Evolutionary conservation across 35 echinoderm and acorn worm species (phyloP).

Genomic region (Anneissia japonica): DNA sequence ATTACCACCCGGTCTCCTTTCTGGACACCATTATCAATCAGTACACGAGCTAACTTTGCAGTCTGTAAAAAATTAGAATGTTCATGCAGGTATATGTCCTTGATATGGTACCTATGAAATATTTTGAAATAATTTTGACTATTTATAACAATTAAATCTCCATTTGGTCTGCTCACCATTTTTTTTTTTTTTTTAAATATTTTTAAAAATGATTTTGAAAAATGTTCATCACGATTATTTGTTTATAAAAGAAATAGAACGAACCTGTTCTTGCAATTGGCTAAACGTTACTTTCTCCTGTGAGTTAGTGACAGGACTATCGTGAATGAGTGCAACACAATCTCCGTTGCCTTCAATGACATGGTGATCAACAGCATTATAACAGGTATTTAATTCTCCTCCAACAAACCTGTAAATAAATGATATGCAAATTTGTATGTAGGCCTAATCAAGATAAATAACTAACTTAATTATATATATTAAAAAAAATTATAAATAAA

Average conservation of each 20-base stretch:
- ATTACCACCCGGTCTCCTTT: constrained; percentile 84
- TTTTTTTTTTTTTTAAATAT: too few relatives aligned
- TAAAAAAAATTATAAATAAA: too few relatives aligned
- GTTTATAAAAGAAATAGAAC: too few relatives aligned
- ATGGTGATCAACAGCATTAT: constrained; percentile 97
- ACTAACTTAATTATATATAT: too few relatives aligned
- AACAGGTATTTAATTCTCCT: constrained; percentile 85
- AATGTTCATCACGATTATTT: too few relatives aligned
- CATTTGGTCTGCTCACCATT: too few relatives aligned
- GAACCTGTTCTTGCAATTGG: constrained; percentile 72
- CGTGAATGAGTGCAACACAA: constrained; percentile 75
- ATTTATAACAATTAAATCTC: too few relatives aligned
- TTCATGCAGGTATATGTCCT: not conserved
- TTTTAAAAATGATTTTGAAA: too few relatives aligned
- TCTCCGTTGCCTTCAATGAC: constrained; percentile 67
- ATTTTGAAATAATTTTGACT: too few relatives aligned
- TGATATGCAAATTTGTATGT: not conserved
- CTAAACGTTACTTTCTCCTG: constrained; percentile 56
- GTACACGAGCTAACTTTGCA: constrained; percentile 53
- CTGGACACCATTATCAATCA: constrained; percentile 53
- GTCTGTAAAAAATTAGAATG: constrained; percentile 30
- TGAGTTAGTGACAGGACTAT: constrained; percentile 71
- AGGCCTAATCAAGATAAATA: too few relatives aligned
- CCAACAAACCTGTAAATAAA: constrained; percentile 75
- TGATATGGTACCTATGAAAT: too few relatives aligned